These are phyloP conservation scores for Scaptomyza montana DNA, from an alignment of 1,140 invertebrate species.

Conservation along the genomic window DNA sequence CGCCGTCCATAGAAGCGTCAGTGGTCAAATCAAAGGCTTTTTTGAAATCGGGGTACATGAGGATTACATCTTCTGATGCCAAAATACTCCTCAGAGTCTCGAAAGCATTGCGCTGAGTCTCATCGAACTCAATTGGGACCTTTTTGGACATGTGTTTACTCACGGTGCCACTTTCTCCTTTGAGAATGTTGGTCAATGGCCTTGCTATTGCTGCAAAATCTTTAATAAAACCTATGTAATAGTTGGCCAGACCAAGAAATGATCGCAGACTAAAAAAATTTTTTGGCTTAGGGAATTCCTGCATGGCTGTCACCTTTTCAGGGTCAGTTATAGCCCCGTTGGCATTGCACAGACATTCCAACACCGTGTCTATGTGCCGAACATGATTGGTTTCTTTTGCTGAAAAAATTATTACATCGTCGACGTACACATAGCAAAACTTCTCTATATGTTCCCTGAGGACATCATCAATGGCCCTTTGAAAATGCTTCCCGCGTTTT, in stretches of 20 bases:
- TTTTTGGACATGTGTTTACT: not conserved
- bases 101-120: too few relatives aligned
- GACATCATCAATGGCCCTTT: too few relatives aligned
- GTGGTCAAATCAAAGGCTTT: not conserved
- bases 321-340: constrained; percentile 14
- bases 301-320: constrained; percentile 16
- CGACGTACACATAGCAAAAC: not conserved
- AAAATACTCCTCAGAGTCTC: too few relatives aligned
- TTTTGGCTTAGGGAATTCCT: constrained; percentile 10
- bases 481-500: too few relatives aligned
- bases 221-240: too few relatives aligned
- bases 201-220: constrained; percentile 1
- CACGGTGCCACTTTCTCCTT: constrained; percentile 17
- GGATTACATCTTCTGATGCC: too few relatives aligned
- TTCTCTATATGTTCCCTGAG: not conserved
- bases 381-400: too few relatives aligned
- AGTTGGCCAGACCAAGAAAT: constrained; percentile 26
- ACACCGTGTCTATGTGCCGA: constrained; percentile 3
- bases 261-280: constrained; percentile 11
- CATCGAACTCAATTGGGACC: too few relatives aligned
- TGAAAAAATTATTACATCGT: too few relatives aligned
- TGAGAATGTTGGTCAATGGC: constrained; percentile 16
- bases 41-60: too few relatives aligned
- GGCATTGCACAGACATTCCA: not conserved
- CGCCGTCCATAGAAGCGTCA: constrained; percentile 5